Base-by-base conservation (phyloP, 2,113 vertebrate genomes). In the Chauna torquata region DNA sequence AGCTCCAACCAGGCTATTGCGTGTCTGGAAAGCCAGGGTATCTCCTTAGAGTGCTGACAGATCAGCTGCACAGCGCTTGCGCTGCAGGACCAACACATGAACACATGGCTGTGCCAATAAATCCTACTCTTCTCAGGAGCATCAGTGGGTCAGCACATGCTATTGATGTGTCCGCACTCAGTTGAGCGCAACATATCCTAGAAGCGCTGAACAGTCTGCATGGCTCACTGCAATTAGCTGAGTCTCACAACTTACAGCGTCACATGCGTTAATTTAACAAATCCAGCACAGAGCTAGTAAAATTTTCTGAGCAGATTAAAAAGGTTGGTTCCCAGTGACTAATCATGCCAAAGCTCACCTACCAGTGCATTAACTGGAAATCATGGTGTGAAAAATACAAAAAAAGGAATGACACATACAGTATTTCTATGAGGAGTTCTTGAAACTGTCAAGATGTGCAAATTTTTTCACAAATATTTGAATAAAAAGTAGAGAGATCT, bases 321-420 rank as follows among this genome's bases (percentile, higher is more conserved):
- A 75, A 88, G 14, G 9, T 47, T 78, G 59, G 40, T 30, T 90
- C 20, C 30, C 3, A 0, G 15, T 82, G 81, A 89, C 27, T 82
- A 69, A 92, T 54, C 4, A 11, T 62, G 57, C 52, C 69, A 88
- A 57, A 0, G 9, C 36, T 83, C 66, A 92, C 42, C 44, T 85
- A 66, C 59, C 4, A 1, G 32, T 0, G 0, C 0, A 0, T 77
- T 68, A 70, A 78, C 20, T 82, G 34, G 59, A 85, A 92, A 72
- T 24, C 0, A 3, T 3, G 90, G 69, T 17, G 38, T 70, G 81
- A 72, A 80, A 86, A 88, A 94, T 71, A 55, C 0, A 16, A 57
- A 91, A 90, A 90, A 78, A 83, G 9, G 34, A 87, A 82, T 82
- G 62, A 76, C 32, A 50, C 58, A 92, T n/a, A 38, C 14, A 69